These are phyloP conservation scores for Mustelus asterias DNA, from an alignment of 2,113 vertebrate genomes.

Conservation along the genomic window DNA sequence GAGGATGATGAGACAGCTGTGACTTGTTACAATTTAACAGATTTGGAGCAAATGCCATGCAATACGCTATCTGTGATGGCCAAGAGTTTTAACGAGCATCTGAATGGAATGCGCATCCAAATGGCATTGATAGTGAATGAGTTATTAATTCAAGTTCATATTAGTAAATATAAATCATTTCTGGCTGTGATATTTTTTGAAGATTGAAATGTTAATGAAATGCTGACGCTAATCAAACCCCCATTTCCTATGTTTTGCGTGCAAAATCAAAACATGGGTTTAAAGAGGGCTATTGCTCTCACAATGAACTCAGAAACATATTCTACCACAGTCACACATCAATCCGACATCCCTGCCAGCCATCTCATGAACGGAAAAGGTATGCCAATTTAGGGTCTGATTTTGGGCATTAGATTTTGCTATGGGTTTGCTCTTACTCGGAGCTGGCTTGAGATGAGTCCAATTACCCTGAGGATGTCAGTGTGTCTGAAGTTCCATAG, in stretches of 20 bases:
- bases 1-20: conserved; percentile 7
- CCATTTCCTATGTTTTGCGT: background rate
- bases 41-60: background rate
- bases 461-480: background rate
- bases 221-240: background rate
- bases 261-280: background rate
- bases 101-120: background rate
- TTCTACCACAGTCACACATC: background rate
- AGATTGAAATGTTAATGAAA: background rate
- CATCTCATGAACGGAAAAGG: background rate
- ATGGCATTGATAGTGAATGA: background rate
- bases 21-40: background rate
- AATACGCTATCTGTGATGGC: background rate
- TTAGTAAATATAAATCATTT: background rate
- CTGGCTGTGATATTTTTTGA: background rate
- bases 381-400: background rate
- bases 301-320: background rate
- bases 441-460: background rate
- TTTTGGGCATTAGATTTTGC: background rate
- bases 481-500: background rate
- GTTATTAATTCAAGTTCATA: background rate
- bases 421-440: background rate
- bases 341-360: background rate
- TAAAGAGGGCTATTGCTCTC: background rate
- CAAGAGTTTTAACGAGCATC: background rate